Percentiles rank a stretch among this genome's conserved stretches.
Conservation (phyloP, 2,797 vertebrate species). For the Myotis pilosus region DNA sequence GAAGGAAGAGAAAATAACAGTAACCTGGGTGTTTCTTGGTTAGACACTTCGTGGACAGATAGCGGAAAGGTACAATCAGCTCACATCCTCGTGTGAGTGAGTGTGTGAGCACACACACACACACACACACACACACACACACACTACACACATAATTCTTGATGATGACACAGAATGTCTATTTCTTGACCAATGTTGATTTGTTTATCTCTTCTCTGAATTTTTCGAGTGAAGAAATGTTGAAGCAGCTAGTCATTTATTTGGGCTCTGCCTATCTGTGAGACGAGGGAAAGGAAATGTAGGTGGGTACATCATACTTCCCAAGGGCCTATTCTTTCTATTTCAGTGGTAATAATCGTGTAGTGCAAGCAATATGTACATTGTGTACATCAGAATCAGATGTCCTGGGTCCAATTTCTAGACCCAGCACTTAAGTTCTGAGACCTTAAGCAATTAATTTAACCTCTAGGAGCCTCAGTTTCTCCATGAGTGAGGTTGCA, state of each 20-base stretch:
- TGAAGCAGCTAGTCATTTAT: not conserved
- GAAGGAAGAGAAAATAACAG: slow-evolving; percentile 67
- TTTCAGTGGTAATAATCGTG: not conserved
- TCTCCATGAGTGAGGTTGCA: not conserved
- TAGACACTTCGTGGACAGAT: not conserved
- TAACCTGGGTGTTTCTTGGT: slow-evolving; percentile 54
- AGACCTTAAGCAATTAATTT: not conserved
- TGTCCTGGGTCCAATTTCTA: not conserved
- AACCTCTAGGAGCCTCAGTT: not conserved
- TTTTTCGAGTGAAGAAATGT: slow-evolving; percentile 11
- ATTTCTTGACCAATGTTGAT: not conserved
- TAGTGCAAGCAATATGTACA: not conserved
- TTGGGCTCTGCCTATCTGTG: not conserved
- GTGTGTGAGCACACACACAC: not conserved
- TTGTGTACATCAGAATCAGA: not conserved
- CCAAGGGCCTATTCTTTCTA: not conserved
- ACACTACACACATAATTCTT: not conserved
- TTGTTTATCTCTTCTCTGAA: not conserved
- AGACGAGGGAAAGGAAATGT: not conserved
- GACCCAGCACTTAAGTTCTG: not conserved
- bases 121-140: not conserved
- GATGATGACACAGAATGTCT: not conserved
- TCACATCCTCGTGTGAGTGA: not conserved
- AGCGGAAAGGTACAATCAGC: not conserved
- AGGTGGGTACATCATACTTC: not conserved